A percentile compares a stretch with the other conserved stretches of the same genome.
Conservation (phyloP, 2,113 vertebrate species). For the Piaya cayana region DNA sequence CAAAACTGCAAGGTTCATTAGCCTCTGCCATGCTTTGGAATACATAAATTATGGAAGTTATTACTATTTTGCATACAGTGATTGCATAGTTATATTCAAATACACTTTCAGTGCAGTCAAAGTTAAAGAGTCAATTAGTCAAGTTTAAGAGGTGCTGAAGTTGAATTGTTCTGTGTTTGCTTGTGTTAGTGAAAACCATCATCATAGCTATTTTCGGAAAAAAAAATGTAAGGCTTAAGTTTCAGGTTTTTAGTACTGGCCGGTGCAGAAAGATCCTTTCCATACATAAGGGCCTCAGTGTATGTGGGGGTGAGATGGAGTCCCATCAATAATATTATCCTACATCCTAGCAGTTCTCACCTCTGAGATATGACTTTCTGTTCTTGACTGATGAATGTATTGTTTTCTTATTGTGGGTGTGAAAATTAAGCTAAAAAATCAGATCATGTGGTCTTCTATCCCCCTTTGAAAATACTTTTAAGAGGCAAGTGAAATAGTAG, state of each 20-base stretch:
- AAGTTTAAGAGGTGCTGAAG: conserved; percentile 20
- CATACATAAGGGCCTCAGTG: neutral
- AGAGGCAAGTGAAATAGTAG: neutral
- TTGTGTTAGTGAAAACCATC: neutral
- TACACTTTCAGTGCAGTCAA: conserved; percentile 28
- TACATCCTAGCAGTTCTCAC: neutral
- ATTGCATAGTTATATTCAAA: conserved; percentile 48
- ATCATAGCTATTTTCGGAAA: neutral
- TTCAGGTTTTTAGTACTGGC: neutral
- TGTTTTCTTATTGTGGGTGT: neutral
- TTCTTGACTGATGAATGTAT: neutral
- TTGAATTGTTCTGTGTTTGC: conserved; percentile 8
- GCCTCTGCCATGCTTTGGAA: conserved; percentile 12
- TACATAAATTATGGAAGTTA: conserved; percentile 31
- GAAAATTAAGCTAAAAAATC: neutral
- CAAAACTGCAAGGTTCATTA: conserved; percentile 55
- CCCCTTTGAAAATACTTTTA: neutral
- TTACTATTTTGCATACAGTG: conserved; percentile 43
- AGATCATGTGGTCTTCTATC: neutral
- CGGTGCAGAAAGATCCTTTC: neutral
- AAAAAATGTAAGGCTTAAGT: neutral
- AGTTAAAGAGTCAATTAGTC: conserved; percentile 36
- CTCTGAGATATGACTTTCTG: neutral
- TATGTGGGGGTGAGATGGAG: neutral
- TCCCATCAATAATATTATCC: neutral